These are phyloP conservation scores for Dryobates pubescens DNA, from an alignment of 2,797 vertebrate species.

Conservation along the genomic window DNA sequence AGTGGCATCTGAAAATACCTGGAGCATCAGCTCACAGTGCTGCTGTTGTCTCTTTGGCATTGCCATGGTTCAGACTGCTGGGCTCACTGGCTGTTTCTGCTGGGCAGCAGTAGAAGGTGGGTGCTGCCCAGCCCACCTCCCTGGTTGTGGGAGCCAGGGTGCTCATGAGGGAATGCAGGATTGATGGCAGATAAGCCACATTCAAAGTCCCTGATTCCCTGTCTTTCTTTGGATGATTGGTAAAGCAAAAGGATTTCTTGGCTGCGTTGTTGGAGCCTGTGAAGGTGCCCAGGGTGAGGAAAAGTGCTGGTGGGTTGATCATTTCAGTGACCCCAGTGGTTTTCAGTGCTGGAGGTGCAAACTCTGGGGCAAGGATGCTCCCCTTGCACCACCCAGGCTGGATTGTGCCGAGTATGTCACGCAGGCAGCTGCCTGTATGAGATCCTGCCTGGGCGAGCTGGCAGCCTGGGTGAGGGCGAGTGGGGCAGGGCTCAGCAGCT, in stretches of 20 bases:
- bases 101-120: background rate
- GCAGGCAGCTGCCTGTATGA: background rate
- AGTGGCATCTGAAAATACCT: background rate
- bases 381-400: accelerated
- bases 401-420: accelerated
- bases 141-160: background rate
- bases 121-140: background rate
- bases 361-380: background rate
- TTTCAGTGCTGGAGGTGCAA: background rate
- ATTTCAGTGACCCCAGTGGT: accelerated
- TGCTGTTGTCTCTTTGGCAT: accelerated
- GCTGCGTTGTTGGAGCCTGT: background rate
- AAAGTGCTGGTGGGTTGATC: accelerated
- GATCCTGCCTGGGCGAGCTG: background rate
- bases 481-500: background rate
- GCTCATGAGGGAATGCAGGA: background rate
- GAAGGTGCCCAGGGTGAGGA: accelerated
- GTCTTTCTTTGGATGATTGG: background rate
- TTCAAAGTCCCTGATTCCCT: background rate
- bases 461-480: background rate
- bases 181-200: accelerated
- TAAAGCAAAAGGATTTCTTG: background rate
- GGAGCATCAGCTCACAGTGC: background rate
- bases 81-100: background rate
- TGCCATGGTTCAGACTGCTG: accelerated